Conservation (phyloP, 2,888 invertebrate species). For the Alsophila aescularia region DNA sequence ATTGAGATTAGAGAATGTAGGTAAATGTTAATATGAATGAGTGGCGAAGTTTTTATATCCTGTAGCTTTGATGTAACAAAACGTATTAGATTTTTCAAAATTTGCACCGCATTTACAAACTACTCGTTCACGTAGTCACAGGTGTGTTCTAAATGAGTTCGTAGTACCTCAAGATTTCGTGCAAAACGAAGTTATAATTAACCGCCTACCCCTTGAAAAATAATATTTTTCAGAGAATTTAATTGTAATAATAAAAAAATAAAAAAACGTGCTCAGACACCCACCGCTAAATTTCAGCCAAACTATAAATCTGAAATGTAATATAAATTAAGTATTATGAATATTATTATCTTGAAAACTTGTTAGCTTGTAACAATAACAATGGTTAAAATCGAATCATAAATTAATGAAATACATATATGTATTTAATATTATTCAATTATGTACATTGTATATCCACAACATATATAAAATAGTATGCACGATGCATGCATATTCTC, state of each 20-base stretch:
- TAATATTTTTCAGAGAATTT: slow-evolving; percentile 4
- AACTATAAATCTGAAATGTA: background rate
- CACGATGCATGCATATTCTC: too few relatives aligned
- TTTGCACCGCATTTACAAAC: background rate
- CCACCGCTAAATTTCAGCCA: slow-evolving; percentile 12
- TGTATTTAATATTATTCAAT: background rate
- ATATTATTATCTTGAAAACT: too few relatives aligned
- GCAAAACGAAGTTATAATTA: background rate
- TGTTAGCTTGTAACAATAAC: too few relatives aligned
- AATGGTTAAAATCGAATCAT: too few relatives aligned
- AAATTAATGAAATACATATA: background rate
- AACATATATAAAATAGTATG: background rate
- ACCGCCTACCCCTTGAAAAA: slow-evolving; percentile 6
- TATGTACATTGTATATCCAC: background rate
- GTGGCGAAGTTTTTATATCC: slow-evolving; percentile 18
- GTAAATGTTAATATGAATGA: slow-evolving; percentile 9
- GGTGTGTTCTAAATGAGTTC: too few relatives aligned
- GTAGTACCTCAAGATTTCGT: background rate
- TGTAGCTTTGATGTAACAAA: background rate
- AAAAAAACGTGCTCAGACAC: slow-evolving; percentile 4
- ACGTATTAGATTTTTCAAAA: background rate
- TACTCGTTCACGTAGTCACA: too few relatives aligned
- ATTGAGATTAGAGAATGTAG: slow-evolving; percentile 24
- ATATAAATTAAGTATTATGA: background rate
- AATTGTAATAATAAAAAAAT: slow-evolving; percentile 1